Evolutionary conservation across 1,140 invertebrate genomes (phyloP).

Genomic region (Sweltsa coloradensis): DNA sequence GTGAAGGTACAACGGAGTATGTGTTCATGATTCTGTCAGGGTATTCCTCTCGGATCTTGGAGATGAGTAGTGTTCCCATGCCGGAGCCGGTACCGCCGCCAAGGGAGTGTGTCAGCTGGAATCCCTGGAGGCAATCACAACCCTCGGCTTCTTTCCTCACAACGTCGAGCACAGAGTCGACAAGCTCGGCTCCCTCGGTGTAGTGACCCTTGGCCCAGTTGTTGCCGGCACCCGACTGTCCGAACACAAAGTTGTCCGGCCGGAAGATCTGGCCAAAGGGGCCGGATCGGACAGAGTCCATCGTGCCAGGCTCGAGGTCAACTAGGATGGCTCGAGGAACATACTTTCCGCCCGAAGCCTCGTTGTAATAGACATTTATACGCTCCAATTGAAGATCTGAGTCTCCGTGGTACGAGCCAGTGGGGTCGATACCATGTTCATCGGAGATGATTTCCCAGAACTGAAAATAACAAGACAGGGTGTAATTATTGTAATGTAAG

Average conservation of each 20-base stretch:
- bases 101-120: slow-evolving; percentile 72
- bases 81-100: slow-evolving; percentile 84
- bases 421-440: slow-evolving; percentile 83
- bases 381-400: slow-evolving; percentile 76
- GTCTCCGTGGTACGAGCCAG: slow-evolving; percentile 74
- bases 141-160: slow-evolving; percentile 49
- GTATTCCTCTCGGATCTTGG: slow-evolving; percentile 76
- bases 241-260: slow-evolving; percentile 84
- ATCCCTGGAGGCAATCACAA: slow-evolving; percentile 48
- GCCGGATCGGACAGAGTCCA: slow-evolving; percentile 85
- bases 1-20: slow-evolving; percentile 83
- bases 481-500: no score
- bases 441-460: slow-evolving; percentile 86
- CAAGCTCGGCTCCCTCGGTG: slow-evolving; percentile 74
- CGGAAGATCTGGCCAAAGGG: slow-evolving; percentile 76
- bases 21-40: slow-evolving; percentile 89
- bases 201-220: slow-evolving; percentile 91
- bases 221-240: slow-evolving; percentile 62
- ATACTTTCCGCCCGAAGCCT: slow-evolving; percentile 78
- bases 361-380: slow-evolving; percentile 89
- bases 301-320: slow-evolving; percentile 88
- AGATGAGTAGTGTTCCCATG: slow-evolving; percentile 75
- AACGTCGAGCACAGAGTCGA: slow-evolving; percentile 77
- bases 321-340: slow-evolving; percentile 83
- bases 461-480: slow-evolving; percentile 44